Evolutionary conservation across 1,140 invertebrate genomes (phyloP).

Genomic region (Samia ricini): DNA sequence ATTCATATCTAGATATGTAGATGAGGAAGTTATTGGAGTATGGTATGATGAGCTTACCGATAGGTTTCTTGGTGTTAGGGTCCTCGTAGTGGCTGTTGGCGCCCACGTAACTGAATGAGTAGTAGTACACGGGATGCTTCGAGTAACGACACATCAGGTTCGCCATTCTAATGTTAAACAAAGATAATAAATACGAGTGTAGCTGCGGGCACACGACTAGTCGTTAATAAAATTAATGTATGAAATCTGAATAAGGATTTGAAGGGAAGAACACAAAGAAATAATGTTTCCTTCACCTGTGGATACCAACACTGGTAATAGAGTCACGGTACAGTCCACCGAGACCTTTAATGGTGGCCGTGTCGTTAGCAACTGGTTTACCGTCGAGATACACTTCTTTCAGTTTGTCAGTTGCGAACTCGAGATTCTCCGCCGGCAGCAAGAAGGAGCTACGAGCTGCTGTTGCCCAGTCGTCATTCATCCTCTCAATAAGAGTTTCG

Average conservation of each 20-base stretch:
- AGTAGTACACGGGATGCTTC: conserved; percentile 52
- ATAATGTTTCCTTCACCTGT: conserved; percentile 37
- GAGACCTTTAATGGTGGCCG: conserved; percentile 29
- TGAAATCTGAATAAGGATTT: not conserved
- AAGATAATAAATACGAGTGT: not conserved
- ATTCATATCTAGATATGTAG: too few species aligned
- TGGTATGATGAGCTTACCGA: conserved; percentile 44
- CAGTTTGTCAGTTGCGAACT: conserved; percentile 20
- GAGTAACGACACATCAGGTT: conserved; percentile 58
- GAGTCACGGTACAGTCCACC: conserved; percentile 53
- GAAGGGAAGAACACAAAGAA: too few species aligned
- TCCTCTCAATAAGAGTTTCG: conserved; percentile 36
- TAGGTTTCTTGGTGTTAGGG: conserved; percentile 43
- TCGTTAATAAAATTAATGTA: not conserved
- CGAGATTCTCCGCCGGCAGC: conserved; percentile 31
- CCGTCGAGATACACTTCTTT: conserved; percentile 36
- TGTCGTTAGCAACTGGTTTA: conserved; percentile 38
- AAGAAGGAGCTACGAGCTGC: conserved; percentile 56
- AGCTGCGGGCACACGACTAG: not conserved
- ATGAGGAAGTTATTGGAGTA: too few species aligned
- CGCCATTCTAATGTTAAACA: conserved; percentile 33
- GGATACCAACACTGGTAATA: conserved; percentile 42
- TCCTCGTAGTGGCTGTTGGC: conserved; percentile 57
- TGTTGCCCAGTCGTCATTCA: conserved; percentile 57
- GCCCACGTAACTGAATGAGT: conserved; percentile 52